A percentile compares a stretch with the other conserved stretches of the same genome.
Conservation (phyloP, 2,113 vertebrate genomes). For the Pitta sordida region DNA sequence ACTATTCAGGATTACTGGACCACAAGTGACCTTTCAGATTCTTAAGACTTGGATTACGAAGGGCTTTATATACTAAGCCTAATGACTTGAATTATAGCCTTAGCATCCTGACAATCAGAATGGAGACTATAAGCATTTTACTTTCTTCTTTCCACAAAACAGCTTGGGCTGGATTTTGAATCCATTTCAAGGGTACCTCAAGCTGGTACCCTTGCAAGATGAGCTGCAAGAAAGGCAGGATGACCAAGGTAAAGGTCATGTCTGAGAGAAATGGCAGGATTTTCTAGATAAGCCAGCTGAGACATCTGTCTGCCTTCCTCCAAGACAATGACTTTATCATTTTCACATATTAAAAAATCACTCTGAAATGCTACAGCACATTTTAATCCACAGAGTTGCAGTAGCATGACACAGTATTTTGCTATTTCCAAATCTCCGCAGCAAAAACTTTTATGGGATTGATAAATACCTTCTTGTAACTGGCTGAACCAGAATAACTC, state of each 20-base stretch:
- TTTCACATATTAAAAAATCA: not conserved
- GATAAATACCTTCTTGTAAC: not conserved
- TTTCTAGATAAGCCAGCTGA: slow-evolving; percentile 5
- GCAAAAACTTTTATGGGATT: not conserved
- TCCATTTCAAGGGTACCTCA: slow-evolving; percentile 8
- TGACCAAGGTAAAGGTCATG: slow-evolving; percentile 3
- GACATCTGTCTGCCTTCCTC: slow-evolving; percentile 1
- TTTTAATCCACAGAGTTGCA: not conserved
- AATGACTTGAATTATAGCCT: slow-evolving; percentile 50
- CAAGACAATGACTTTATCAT: not conserved
- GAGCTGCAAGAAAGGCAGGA: not conserved
- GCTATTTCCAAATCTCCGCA: not conserved
- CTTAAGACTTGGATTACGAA: slow-evolving; percentile 55
- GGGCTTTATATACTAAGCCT: slow-evolving; percentile 45
- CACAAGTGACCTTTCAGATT: slow-evolving; percentile 53
- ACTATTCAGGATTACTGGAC: slow-evolving; percentile 40
- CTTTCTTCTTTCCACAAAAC: slow-evolving; percentile 16
- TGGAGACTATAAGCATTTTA: slow-evolving; percentile 17
- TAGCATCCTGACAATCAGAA: slow-evolving; percentile 28
- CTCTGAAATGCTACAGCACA: not conserved
- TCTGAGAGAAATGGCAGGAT: slow-evolving; percentile 1
- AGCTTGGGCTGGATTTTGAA: slow-evolving; percentile 2
- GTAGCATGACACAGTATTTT: not conserved
- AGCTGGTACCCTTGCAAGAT: not conserved
- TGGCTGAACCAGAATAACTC: not conserved